phyloP scores from a whole-genome alignment of 1,140 invertebrate genomes.

The Ceratoteleas bidentatus region DNA sequence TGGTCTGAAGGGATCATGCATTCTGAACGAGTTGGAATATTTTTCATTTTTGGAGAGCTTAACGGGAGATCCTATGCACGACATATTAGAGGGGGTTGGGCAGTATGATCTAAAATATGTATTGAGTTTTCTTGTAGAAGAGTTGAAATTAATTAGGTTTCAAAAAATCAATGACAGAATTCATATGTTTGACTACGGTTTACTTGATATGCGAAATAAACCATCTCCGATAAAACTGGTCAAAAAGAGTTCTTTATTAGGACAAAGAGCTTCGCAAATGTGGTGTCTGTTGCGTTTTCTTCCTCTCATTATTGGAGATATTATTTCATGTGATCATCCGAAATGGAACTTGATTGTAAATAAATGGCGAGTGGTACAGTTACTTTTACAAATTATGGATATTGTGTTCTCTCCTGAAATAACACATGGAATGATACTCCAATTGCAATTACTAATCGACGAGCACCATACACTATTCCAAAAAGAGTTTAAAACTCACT shows the following conservation, averaged over 20 bases:
- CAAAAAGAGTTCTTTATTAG: no score
- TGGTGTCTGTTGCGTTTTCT: no score
- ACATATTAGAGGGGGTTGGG: constrained; percentile 54
- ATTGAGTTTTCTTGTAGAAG: constrained; percentile 29
- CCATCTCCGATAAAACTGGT: no score
- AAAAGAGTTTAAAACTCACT: constrained; percentile 23
- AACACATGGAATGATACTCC: constrained; percentile 27
- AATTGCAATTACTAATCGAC: constrained; percentile 34
- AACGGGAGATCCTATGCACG: constrained; percentile 43
- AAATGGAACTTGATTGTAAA: constrained; percentile 5
- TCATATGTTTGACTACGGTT: constrained; percentile 46
- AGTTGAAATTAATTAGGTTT: constrained; percentile 33
- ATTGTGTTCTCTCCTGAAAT: constrained; percentile 45
- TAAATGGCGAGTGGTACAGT: constrained; percentile 27
- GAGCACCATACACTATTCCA: constrained; percentile 32
- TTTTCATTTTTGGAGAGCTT: constrained; percentile 48
- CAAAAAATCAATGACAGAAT: constrained; percentile 46
- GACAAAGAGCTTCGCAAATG: no score
- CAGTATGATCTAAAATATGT: constrained; percentile 45
- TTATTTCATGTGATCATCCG: no score
- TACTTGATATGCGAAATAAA: constrained; percentile 13
- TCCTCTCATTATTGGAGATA: no score
- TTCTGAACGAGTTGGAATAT: constrained; percentile 43
- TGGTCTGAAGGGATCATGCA: constrained; percentile 23
- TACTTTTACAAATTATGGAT: constrained; percentile 40